Evolutionary conservation across 2,113 vertebrate species (phyloP), one percentile per base, ranked within the genome.

Genomic region (Oreochromis niloticus): DNA sequence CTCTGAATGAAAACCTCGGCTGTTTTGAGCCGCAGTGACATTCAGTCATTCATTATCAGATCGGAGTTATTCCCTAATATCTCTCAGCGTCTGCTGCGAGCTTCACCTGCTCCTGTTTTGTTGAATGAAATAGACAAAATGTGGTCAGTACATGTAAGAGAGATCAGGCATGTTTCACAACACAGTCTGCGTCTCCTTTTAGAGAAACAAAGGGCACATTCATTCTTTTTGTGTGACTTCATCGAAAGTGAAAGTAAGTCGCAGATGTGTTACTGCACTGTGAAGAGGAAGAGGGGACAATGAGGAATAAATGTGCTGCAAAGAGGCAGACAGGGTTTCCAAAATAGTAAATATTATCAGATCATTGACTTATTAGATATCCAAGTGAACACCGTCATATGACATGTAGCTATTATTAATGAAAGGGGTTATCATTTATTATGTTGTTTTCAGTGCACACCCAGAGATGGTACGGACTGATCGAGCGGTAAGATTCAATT

Each of bases 401-500:
- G 1, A 30, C 43, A 75, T 2, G 3, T 75, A 30, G 41, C 41
- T 46, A 0, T 73, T 46, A 4, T 27, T 46, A 73, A 46, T 10
- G 4, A 46, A 9, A 0, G 22, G n/a, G 39, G 22, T 22, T 22
- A 22, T 22, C 22, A 22, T 22, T 48, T 48, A 75, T 30, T 30
- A 22, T 24, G 6, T 22, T 22, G 22, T 22, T 22, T 22, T 22
- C 22, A 22, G 22, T 22, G 2, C 39, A 73, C 41, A 48, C 41
- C 14, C 41, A 48, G 36, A 48, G 63, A 63, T 36, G 32, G 17
- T 63, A 12, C 32, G 6, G 0, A 63, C 17, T 63, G 59, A 0
- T 63, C 61, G 12, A n/a, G 0, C 17, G 0, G 59, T 63, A 1
- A 63, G 4, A 43, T 71, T 71, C 71, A 48, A 30, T 22, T 22